Evolutionary conservation across 2,888 invertebrate species (phyloP), one percentile per base, ranked within the genome.

Genomic region (Tethea ocularis): DNA sequence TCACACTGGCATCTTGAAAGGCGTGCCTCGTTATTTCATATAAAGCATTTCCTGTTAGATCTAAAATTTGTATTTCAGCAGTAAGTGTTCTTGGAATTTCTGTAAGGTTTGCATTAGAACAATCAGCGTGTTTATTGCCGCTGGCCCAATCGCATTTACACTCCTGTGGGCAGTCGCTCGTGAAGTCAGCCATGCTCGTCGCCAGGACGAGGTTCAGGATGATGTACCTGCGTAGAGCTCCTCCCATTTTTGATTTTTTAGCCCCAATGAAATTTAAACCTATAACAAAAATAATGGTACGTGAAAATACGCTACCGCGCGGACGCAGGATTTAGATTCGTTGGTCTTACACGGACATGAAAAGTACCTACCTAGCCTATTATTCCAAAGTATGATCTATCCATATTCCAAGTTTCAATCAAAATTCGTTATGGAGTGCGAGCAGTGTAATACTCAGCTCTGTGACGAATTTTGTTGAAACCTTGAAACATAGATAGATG

Each of bases 121-220:
- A 98, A 71, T 97, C 96, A 1, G 97, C 98, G 23, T 95, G 95
- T 82, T 96, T 97, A 84, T 96, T 97, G 7, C 98, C 97, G 62
- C 96, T 95, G 29, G 95, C 95, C 98, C 98, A 98, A 67, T 96
- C 95, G 84, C 98, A 98, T 77, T 95, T 95, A 91, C 98, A 98
- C 60, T 93, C 92, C 66, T 93, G 82, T 11, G 95, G 94, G 83
- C 96, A 96, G 79, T 94, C 93, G 33, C 91, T 91, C 57, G 94
- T 93, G 84, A 95, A 95, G 74, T 93, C 93, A 22, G 88, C 88
- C 56, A 83, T 80, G 53, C 87, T 77, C 11, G 87, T 79, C 23
- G 80, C 77, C 51, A 86, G 67, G 57, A 83, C 70, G 59, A 88
- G 61, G 67, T 77, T 79, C 24, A 89, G 64, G 41, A 86, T 64